A percentile compares a stretch with the other conserved stretches of the same genome.
Evolutionary conservation across 2,113 vertebrate genomes (phyloP).

Genomic region (Leptosomus discolor): DNA sequence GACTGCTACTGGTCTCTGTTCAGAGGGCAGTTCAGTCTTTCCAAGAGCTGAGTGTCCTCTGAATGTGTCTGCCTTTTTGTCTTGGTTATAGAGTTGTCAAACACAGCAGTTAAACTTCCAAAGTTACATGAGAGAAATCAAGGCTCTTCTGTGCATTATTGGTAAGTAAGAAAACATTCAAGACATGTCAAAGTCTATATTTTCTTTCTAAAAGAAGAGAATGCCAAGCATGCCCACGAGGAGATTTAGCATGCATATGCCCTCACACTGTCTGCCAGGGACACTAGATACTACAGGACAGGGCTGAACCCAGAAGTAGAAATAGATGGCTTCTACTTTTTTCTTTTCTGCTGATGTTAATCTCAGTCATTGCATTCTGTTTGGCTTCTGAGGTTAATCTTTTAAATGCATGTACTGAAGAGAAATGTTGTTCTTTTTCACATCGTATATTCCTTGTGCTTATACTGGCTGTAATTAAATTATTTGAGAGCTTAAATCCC

Average conservation of each 20-base stretch:
- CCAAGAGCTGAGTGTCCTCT: background rate
- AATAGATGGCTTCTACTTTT: background rate
- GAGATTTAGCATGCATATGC: background rate
- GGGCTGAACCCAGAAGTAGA: background rate
- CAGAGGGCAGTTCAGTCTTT: background rate
- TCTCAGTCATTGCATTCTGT: background rate
- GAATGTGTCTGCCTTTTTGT: background rate
- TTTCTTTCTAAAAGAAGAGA: background rate
- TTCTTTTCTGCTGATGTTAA: background rate
- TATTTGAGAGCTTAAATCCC: background rate
- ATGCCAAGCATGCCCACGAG: background rate
- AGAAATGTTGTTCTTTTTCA: background rate
- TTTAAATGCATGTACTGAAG: background rate
- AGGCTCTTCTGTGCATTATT: background rate
- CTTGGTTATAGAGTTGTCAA: background rate
- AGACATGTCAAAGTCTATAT: rapidly evolving
- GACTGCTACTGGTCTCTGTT: background rate
- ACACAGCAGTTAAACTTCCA: background rate
- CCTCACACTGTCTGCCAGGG: background rate
- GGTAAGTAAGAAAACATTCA: background rate
- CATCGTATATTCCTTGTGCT: background rate
- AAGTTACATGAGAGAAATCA: background rate
- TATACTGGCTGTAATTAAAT: background rate
- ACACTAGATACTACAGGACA: background rate
- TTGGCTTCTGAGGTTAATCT: background rate